Base-by-base conservation (phyloP, 2,888 invertebrate species). In the Xylocampa areola region DNA sequence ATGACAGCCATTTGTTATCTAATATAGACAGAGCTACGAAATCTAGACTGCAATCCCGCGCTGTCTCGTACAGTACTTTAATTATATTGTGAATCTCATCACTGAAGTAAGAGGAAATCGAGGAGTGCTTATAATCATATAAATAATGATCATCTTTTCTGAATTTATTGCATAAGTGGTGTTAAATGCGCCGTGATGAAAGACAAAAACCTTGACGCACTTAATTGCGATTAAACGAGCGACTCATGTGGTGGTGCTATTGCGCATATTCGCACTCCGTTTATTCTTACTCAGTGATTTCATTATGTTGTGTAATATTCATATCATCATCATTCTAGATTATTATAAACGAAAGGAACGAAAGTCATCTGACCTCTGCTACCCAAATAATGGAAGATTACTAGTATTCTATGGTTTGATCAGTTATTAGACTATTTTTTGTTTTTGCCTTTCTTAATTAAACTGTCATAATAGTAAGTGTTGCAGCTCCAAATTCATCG, bases 1-100 rank as follows among this genome's bases (percentile, higher is more conserved):
- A 30, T 13, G 29, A 13, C 1, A n/a, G 29, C 11, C 29, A 30
- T 11, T n/a, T n/a, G n/a, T n/a, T n/a, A n/a, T n/a, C n/a, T n/a
- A n/a, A n/a, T n/a, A n/a, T n/a, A n/a, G n/a, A n/a, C n/a, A n/a
- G n/a, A n/a, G n/a, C n/a, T n/a, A n/a, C 8, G 0, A 36, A 14
- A 1, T 35, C 48, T 39, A 39, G n/a, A 36, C 4, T 16, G 32
- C 37, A 29, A 37, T 14, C 33, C 27, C 29, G 33, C 29, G 5
- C 43, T 54, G 13, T 14, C 32, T 7, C 63, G 7, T 1, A 63
- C 21, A 25, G 8, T 23, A 14, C 3, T 43, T 36, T 19, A n/a
- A n/a, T n/a, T n/a, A n/a, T n/a, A n/a, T n/a, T n/a, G n/a, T 39
- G 10, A 17, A 4, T 21, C 19, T 33, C 19, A 10, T 44, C 2